Base-by-base conservation (phyloP, 2,797 vertebrate genomes). In the Florisuga fusca region DNA sequence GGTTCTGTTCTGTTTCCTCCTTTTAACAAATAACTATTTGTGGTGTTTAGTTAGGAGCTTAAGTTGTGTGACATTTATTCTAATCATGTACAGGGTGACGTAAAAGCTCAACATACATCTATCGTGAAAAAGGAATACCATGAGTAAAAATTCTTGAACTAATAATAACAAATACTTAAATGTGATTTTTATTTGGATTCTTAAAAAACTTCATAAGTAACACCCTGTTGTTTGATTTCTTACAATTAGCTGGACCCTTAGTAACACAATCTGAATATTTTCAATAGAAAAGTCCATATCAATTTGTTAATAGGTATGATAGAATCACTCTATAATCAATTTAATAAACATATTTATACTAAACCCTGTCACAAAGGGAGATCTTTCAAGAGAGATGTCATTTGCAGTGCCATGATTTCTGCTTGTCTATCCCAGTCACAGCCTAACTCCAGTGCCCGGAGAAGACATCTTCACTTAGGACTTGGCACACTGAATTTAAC, bases 401-500 rank as follows among this genome's bases (percentile, higher is more conserved):
- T 82, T 92, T 93, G 89, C 67, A 61, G 19, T 74, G n/a, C 53
- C 84, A 4, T 45, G 45, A 84, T 87, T 94, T 66, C 81, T 80
- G 34, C 46, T 91, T 88, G 22, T 81, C 88, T 85, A 45, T 71
- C 57, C n/a, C 41, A 89, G 22, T 79, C 71, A 57, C 38, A 93
- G 66, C 23, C 69, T 58, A 74, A 87, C 51, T 81, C 63, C 66
- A 80, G 17, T 67, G 81, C 89, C 69, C 0, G 0, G 36, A 63
- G 72, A 83, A 91, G 45, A 71, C 38, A 87, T 93, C 46, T 94
- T 93, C 69, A 58, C 57, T 95, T 94, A 82, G 46, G 75, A 86
- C 58, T 96, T 97, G 96, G 92, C 96, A 91, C 43, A 74, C 13
- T 23, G 84, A 92, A 61, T 75, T 85, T 85, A 94, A 81, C 96